Percentiles rank a stretch among this genome's conserved stretches.
These are phyloP conservation scores for Neodiprion pinetum DNA, from an alignment of 1,140 invertebrate species.

Conservation along the genomic window DNA sequence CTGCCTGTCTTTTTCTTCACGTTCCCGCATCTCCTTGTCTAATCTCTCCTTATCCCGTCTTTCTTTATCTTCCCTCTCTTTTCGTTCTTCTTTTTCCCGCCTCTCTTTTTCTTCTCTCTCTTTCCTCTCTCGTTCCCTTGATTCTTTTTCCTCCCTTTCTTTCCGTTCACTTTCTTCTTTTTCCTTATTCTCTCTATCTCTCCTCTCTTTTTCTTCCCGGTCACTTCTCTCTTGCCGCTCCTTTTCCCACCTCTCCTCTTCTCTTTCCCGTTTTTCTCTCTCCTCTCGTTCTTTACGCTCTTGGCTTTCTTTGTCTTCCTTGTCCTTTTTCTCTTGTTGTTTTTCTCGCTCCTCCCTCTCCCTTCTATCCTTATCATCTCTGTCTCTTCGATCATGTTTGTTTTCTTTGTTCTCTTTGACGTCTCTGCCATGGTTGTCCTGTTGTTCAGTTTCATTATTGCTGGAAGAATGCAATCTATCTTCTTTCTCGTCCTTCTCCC, in stretches of 20 bases:
- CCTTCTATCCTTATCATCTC: slow-evolving; percentile 50
- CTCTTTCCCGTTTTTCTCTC: slow-evolving; percentile 60
- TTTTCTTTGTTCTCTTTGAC: slow-evolving; percentile 38
- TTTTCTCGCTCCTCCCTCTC: slow-evolving; percentile 46
- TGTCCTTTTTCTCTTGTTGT: slow-evolving; percentile 44
- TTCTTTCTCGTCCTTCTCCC: slow-evolving; percentile 53
- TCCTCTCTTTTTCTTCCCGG: slow-evolving; percentile 44
- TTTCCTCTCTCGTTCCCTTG: slow-evolving; percentile 30
- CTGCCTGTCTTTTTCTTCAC: slow-evolving; percentile 46
- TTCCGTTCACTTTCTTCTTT: slow-evolving; percentile 33
- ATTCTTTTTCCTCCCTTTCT: slow-evolving; percentile 36
- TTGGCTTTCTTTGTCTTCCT: slow-evolving; percentile 47
- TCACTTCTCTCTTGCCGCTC: slow-evolving; percentile 29
- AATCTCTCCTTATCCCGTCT: slow-evolving; percentile 43
- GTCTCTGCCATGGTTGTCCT: slow-evolving; percentile 35
- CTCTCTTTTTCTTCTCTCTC: slow-evolving; percentile 39
- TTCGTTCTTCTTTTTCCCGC: slow-evolving; percentile 40
- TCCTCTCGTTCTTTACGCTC: slow-evolving; percentile 52
- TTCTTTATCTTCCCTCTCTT: slow-evolving; percentile 49
- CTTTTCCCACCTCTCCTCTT: slow-evolving; percentile 54
- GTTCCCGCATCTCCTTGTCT: slow-evolving; percentile 48
- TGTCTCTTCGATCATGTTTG: slow-evolving; percentile 52
- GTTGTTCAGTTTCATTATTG: slow-evolving; percentile 30
- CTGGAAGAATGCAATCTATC: slow-evolving; percentile 28
- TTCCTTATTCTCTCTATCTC: slow-evolving; percentile 46